phyloP scores from a whole-genome alignment of 2,888 invertebrate genomes.

The Lottia gigantea region DNA sequence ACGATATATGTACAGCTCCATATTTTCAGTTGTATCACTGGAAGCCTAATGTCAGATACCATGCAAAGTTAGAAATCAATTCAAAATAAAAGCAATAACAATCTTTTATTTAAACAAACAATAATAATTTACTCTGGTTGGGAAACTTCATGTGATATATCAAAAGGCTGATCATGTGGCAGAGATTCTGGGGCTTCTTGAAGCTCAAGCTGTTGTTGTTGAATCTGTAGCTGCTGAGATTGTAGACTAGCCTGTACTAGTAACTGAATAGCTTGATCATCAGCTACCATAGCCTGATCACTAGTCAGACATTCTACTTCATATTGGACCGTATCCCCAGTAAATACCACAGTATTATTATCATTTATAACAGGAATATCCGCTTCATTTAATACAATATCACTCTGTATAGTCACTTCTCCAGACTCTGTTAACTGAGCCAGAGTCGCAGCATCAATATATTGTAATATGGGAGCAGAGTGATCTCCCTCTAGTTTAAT shows the following conservation, averaged over 20 bases:
- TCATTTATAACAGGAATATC: conserved; percentile 10
- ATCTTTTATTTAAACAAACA: too few species aligned
- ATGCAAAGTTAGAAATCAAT: too few species aligned
- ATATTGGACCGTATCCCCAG: conserved; percentile 38
- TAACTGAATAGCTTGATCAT: conserved; percentile 38
- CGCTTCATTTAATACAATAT: conserved; percentile 14
- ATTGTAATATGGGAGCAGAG: background rate
- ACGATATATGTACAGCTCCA: too few species aligned
- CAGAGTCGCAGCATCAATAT: conserved; percentile 15
- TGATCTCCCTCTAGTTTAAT: background rate
- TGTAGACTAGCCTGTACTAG: conserved; percentile 37
- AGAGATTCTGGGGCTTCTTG: too few species aligned
- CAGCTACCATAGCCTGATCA: conserved; percentile 35
- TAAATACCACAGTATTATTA: background rate
- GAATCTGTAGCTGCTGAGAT: conserved; percentile 10
- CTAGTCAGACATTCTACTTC: conserved; percentile 46
- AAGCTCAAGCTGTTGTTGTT: background rate
- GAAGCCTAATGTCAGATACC: too few species aligned
- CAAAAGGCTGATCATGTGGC: too few species aligned
- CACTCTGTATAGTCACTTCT: background rate
- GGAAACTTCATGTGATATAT: too few species aligned
- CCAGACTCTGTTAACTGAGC: conserved; percentile 4
- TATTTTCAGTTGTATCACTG: too few species aligned
- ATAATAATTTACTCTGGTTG: too few species aligned
- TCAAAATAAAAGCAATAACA: too few species aligned